Base-by-base conservation (phyloP, 2,113 vertebrate species). In the Vidua macroura region DNA sequence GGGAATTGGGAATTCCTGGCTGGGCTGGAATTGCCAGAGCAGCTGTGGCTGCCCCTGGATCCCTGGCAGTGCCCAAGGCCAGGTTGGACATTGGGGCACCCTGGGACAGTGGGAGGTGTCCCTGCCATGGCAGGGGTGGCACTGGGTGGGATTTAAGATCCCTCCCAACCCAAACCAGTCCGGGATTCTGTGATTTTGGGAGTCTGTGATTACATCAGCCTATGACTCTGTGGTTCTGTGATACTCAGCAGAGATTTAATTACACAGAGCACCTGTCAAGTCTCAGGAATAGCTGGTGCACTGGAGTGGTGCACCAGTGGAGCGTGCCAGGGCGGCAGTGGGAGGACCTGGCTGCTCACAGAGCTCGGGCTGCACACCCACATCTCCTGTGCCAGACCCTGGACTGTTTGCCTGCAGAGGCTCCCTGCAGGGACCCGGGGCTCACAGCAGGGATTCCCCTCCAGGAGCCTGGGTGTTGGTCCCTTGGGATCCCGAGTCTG, bases 301-400 rank as follows among this genome's bases (percentile, higher is more conserved):
- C 46, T 46, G 5, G 15, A 25, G 52, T 28, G 48, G 30, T 11
- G 43, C 60, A 15, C 3, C 21, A 37, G 35, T 3, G 43, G 23
- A 14, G 5, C 1, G 25, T 1, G 10, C 41, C 46, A 8, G 19
- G 37, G 27, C 44, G 43, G 53, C 37, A 5, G 9, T 2, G 37
- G 22, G 16, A 8, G 49, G 33, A 1, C 5, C 55, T 8, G 46
- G 31, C 21, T 35, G 49, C 53, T 64, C 43, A 3, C 72, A 43
- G 44, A 7, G 4, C 33, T 13, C 22, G 1, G 43, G 37, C 31
- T 62, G 49, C 43, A 7, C 5, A 49, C 10, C 12, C 28, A 4
- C 70, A 27, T 11, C 23, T 16, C 12, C 80, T 12, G 0, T 6
- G 8, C 51, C 21, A 31, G 10, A 10, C 2, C 23, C 0, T 0